These are phyloP conservation scores for Malacosoma neustria DNA, from an alignment of 2,888 invertebrate species.

Conservation along the genomic window DNA sequence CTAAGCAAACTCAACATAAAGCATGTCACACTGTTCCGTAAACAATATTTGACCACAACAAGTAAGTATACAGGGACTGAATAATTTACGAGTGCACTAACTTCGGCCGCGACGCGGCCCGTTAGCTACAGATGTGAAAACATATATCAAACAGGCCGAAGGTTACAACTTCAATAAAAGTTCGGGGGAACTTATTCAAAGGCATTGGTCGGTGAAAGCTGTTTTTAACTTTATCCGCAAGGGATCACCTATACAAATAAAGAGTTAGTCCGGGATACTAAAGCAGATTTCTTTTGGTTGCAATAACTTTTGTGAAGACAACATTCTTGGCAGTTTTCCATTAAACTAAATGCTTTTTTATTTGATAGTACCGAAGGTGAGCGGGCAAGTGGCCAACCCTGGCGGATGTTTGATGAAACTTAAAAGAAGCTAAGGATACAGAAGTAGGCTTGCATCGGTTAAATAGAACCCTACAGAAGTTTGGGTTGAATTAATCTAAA, in stretches of 20 bases:
- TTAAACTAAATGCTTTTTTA: conserved; percentile 27
- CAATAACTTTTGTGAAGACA: conserved; percentile 34
- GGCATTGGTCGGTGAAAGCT: conserved; percentile 50
- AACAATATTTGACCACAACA: conserved; percentile 44
- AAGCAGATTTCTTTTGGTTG: conserved; percentile 44
- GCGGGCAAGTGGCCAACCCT: conserved; percentile 24
- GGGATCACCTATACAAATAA: conserved; percentile 63
- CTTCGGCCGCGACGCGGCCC: conserved; percentile 47
- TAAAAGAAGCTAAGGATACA: not conserved
- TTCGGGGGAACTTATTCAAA: conserved; percentile 46
- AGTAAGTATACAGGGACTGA: conserved; percentile 52
- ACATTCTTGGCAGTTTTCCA: conserved; percentile 30
- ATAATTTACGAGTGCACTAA: conserved; percentile 69
- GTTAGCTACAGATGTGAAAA: conserved; percentile 41
- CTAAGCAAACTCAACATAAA: conserved; percentile 10
- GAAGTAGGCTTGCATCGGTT: no score
- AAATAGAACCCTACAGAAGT: no score
- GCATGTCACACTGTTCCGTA: conserved; percentile 36
- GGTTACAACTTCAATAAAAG: conserved; percentile 58
- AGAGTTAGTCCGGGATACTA: conserved; percentile 50
- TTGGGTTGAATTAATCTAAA: no score
- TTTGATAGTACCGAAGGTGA: conserved; percentile 16
- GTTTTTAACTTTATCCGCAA: conserved; percentile 67
- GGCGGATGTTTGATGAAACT: not conserved
- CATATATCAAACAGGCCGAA: conserved; percentile 61